These are phyloP conservation scores for Cercopithecus hamlyni DNA, from an alignment of 2,797 vertebrate species.

Conservation along the genomic window DNA sequence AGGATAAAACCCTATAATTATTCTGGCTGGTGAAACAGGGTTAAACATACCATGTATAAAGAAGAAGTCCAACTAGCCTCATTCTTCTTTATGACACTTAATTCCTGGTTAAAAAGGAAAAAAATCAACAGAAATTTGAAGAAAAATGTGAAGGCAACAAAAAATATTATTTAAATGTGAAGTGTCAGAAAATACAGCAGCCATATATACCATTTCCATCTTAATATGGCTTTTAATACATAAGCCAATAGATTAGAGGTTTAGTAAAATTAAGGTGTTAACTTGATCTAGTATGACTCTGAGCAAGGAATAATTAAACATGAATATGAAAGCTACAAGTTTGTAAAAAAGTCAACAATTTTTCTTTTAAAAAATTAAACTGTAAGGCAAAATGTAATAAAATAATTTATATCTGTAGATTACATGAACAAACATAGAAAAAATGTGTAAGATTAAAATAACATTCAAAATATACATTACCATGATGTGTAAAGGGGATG, in stretches of 20 bases:
- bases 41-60: not conserved
- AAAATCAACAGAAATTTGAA: not conserved
- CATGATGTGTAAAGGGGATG: not conserved
- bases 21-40: not conserved
- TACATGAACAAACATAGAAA: not conserved
- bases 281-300: not conserved
- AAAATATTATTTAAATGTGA: not conserved
- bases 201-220: not conserved
- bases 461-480: not conserved
- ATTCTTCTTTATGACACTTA: not conserved
- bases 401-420: not conserved
- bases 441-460: not conserved
- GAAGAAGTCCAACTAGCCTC: not conserved
- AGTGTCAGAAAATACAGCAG: not conserved
- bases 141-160: not conserved
- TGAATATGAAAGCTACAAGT: not conserved
- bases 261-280: not conserved
- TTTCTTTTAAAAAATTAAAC: not conserved
- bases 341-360: not conserved
- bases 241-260: not conserved
- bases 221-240: not conserved
- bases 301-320: not conserved
- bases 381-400: not conserved
- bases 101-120: not conserved
- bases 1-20: not conserved